Percentiles rank a stretch among this genome's conserved stretches.
Conservation (phyloP, 2,888 invertebrate genomes). For the Aricia artaxerxes region DNA sequence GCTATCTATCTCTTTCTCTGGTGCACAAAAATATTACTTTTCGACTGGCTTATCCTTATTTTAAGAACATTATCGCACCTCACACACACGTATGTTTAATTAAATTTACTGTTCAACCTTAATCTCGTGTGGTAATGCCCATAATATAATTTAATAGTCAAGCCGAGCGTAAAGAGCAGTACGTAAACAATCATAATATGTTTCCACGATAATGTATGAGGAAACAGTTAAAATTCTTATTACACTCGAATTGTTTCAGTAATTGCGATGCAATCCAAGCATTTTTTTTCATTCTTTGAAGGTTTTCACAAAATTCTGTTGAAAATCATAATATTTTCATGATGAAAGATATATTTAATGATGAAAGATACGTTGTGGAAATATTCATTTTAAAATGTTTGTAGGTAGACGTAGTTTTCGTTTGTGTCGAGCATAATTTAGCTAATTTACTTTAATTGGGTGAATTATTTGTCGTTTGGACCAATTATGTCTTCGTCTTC, state of each 20-base stretch:
- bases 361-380: not conserved
- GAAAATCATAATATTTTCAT: too few species aligned
- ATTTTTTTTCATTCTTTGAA: not conserved
- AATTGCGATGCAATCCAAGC: not conserved
- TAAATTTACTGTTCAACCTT: not conserved
- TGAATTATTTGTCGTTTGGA: not conserved
- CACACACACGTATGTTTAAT: not conserved
- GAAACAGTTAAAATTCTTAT: not conserved
- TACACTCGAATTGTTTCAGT: not conserved
- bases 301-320: too few species aligned
- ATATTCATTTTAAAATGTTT: too few species aligned
- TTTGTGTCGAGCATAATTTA: not conserved
- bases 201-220: not conserved
- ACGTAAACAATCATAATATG: not conserved
- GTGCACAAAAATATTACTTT: too few species aligned
- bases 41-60: not conserved
- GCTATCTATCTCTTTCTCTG: too few species aligned
- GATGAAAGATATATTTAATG: not conserved
- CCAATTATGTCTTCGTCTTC: not conserved
- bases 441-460: not conserved
- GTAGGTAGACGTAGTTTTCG: not conserved
- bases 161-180: not conserved
- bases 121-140: not conserved
- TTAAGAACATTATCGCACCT: not conserved
- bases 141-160: not conserved